Conservation (phyloP, 1,140 invertebrate species). For the Cydia pomonella region DNA sequence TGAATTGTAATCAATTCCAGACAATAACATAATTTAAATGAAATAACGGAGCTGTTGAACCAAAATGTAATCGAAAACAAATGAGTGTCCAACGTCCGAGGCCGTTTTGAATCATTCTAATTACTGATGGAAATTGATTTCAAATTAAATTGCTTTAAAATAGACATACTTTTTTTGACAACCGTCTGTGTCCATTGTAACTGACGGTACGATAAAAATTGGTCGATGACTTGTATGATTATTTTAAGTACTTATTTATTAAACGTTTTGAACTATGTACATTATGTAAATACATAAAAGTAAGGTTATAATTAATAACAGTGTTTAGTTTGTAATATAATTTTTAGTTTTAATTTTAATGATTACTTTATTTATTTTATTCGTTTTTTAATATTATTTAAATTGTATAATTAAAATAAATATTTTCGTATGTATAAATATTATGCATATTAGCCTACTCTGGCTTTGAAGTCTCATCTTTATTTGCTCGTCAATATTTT, state of each 20-base stretch:
- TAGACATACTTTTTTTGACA: neutral
- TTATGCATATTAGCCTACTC: neutral
- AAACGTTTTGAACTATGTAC: too few species aligned
- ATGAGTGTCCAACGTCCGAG: neutral
- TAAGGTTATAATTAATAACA: too few species aligned
- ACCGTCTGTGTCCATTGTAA: conserved; percentile 1
- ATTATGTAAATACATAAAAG: too few species aligned
- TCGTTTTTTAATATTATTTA: too few species aligned
- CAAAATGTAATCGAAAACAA: conserved; percentile 22
- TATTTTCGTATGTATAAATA: neutral
- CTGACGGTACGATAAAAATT: neutral
- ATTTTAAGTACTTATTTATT: too few species aligned
- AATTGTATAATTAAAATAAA: too few species aligned
- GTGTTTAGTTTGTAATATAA: too few species aligned
- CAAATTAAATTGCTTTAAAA: conserved; percentile 29
- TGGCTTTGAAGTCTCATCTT: conserved; percentile 1
- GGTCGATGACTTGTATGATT: neutral
- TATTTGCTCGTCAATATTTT: conserved; percentile 14
- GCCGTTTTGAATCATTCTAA: neutral
- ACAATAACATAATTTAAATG: neutral
- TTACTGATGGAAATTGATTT: conserved; percentile 30
- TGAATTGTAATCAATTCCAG: neutral
- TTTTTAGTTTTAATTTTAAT: too few species aligned
- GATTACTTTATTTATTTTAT: too few species aligned
- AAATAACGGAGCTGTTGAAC: neutral